A percentile compares a stretch with the other conserved stretches of the same genome.
Conservation (phyloP, 2,888 invertebrate genomes). For the Timema cristinae region DNA sequence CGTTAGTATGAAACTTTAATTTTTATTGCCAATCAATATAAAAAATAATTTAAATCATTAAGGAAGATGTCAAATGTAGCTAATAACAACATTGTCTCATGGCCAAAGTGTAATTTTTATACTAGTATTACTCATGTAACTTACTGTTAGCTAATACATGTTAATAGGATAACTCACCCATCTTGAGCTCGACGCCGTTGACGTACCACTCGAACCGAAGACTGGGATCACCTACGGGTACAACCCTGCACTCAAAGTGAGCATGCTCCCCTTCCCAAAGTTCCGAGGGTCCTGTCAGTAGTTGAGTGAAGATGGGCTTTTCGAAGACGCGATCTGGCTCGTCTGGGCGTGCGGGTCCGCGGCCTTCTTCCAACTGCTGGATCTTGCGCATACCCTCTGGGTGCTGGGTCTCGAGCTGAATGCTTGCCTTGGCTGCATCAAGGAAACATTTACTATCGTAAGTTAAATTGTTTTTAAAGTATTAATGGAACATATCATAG, state of each 20-base stretch:
- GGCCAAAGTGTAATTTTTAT: no score
- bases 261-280: slow-evolving; percentile 89
- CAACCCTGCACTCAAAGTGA: slow-evolving; percentile 86
- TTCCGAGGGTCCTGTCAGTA: slow-evolving; percentile 82
- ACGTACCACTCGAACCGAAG: slow-evolving; percentile 94
- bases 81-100: no score
- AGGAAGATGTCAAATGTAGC: no score
- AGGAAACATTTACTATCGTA: no score
- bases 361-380: slow-evolving; percentile 76
- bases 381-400: slow-evolving; percentile 91
- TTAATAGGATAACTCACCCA: slow-evolving; percentile 56
- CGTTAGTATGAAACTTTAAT: no score
- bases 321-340: slow-evolving; percentile 80
- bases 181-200: slow-evolving; percentile 87
- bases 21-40: no score
- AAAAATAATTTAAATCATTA: no score
- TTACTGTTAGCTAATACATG: no score
- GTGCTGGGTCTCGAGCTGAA: slow-evolving; percentile 86
- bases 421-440: slow-evolving; percentile 70
- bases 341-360: slow-evolving; percentile 58
- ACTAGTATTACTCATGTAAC: no score
- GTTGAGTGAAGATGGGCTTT: slow-evolving; percentile 87
- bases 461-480: no score
- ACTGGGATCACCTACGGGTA: slow-evolving; percentile 90
- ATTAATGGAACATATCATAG: no score